phyloP scores from a whole-genome alignment of 2,888 invertebrate genomes.

The Dichetophora obliterata region DNA sequence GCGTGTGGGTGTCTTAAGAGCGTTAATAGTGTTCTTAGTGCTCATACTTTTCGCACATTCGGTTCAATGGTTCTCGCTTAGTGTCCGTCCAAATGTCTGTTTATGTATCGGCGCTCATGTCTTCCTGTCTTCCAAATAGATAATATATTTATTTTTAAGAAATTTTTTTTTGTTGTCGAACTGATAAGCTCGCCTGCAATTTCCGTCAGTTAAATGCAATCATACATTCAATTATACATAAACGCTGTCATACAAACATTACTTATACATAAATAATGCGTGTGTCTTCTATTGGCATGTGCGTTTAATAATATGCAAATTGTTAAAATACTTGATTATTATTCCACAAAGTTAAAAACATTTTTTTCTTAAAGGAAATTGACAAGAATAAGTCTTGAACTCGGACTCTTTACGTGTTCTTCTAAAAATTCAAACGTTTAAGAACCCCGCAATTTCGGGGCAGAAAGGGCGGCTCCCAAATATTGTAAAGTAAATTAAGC shows the following conservation, averaged over 20 bases:
- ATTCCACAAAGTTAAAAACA: too few species aligned
- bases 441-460: too few species aligned
- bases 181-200: slow-evolving; percentile 31
- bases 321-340: too few species aligned
- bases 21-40: slow-evolving; percentile 43
- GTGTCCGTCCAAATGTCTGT: neutral
- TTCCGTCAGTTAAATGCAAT: slow-evolving; percentile 19
- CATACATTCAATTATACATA: neutral
- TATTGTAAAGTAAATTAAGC: too few species aligned
- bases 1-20: slow-evolving; percentile 33
- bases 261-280: too few species aligned
- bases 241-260: neutral
- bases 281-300: too few species aligned
- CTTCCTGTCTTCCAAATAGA: slow-evolving; percentile 17
- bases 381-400: too few species aligned
- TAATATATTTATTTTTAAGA: slow-evolving; percentile 25
- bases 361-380: too few species aligned
- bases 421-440: too few species aligned
- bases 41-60: slow-evolving; percentile 24
- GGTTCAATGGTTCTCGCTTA: neutral
- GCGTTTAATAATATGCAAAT: too few species aligned
- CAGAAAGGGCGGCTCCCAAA: too few species aligned
- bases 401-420: too few species aligned
- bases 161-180: slow-evolving; percentile 16
- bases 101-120: neutral